Evolutionary conservation across 2,888 invertebrate species (phyloP).

Genomic region (Gastrophysa polygoni): DNA sequence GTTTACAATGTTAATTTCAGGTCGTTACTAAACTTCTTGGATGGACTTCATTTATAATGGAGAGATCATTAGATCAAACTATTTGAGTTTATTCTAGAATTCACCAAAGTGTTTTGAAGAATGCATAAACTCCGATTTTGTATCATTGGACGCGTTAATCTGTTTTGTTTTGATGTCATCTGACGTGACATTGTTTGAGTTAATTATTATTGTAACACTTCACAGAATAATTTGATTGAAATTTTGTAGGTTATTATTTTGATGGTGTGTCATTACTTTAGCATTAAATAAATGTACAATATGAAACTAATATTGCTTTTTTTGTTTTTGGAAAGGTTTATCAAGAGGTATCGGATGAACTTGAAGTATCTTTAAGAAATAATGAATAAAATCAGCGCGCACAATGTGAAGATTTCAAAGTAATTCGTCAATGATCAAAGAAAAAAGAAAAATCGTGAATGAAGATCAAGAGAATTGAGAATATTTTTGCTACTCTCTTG

Average conservation of each 20-base stretch:
- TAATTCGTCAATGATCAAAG: conserved; percentile 35
- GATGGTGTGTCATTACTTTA: conserved; percentile 39
- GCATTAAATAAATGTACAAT: conserved; percentile 39
- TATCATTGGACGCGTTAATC: conserved; percentile 27
- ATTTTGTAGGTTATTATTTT: conserved; percentile 23
- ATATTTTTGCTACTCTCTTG: conserved; percentile 52
- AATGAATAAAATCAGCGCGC: conserved; percentile 26
- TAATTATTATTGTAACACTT: conserved; percentile 11
- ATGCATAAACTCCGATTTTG: conserved; percentile 32
- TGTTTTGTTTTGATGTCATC: conserved; percentile 17
- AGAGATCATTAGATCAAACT: conserved; percentile 35
- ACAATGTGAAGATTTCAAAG: conserved; percentile 37
- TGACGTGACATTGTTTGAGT: not conserved
- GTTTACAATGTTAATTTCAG: conserved; percentile 52
- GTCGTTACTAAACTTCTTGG: conserved; percentile 51
- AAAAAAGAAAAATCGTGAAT: conserved; percentile 39
- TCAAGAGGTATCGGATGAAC: conserved; percentile 84
- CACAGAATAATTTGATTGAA: conserved; percentile 16
- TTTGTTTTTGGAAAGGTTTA: conserved; percentile 82
- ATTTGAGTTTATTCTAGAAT: conserved; percentile 31
- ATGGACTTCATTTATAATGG: conserved; percentile 39
- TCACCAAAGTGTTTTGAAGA: conserved; percentile 18
- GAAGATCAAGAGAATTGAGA: conserved; percentile 51
- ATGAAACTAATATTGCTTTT: conserved; percentile 63
- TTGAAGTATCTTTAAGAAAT: conserved; percentile 52